Base-by-base conservation (phyloP, 1,140 invertebrate species). In the Hermetia illucens region DNA sequence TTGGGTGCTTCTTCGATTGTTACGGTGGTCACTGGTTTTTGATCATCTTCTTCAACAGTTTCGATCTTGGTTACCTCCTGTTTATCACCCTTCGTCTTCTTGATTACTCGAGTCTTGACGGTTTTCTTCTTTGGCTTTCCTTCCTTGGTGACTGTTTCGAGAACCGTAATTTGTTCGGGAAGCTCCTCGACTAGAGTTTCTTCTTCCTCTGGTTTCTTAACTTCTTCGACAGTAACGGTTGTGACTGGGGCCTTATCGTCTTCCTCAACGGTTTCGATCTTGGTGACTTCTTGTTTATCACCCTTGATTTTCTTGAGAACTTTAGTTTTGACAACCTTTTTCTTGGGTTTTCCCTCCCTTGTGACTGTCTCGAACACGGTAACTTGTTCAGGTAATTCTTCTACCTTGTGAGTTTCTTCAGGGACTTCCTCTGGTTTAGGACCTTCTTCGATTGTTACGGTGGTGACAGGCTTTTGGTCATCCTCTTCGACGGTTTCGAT, bases 31-130 rank as follows among this genome's bases (percentile, higher is more conserved):
- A 53, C 43, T 21, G 54, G 48, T 19, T 49, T 22, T 41, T 55
- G 46, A 16, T 50, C 53, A 30, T 57, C 49, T 44, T 64, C 54
- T 47, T 62, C 55, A n/a, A 58, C 44, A 1, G 54, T 59, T 4
- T 60, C 49, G 34, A 57, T 55, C 36, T 52, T 44, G 10, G 45
- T 56, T 17, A 53, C 47, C 43, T 53, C 45, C 45, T 61, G 49
- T 20, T 51, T 47, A 2, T 40, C 41, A n/a, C 49, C 51, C 12
- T 46, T 50, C 19, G 48, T 45, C 39, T 48, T 55, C 39, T 50
- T 46, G 36, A 47, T 51, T 0, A 46, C 38, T 12, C 45, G 46
- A 34, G 51, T 52, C 34, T 42, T 52, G 0, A 37, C 44, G 8
- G 46, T 45, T 1, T 34, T 29, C 20, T 36, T 21, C 21, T 24